Evolutionary conservation across 2,797 vertebrate genomes (phyloP), one percentile per base, ranked within the genome.

Genomic region (Fundulus diaphanus): DNA sequence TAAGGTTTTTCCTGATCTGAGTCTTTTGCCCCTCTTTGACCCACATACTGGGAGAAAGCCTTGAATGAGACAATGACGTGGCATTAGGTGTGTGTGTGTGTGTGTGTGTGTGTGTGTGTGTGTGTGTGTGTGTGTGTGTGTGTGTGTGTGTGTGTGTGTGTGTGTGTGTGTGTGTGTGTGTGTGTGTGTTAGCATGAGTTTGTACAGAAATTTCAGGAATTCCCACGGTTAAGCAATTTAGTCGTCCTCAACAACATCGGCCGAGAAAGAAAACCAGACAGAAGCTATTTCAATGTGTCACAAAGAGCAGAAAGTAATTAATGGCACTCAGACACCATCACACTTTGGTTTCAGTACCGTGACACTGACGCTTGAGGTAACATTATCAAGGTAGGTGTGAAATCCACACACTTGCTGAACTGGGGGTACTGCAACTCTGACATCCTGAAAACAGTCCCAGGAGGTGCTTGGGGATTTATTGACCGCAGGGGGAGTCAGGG

Each of bases 391-490:
- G 54, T 59, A 16, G 0, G 27, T 76, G 29, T 89, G 80, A 87
- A 89, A 78, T 81, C 79, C 46, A 68, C 61, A 72, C 44, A 44
- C 61, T 76, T 75, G 16, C 74, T 2, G 37, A 73, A 65, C 48
- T 40, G 63, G 65, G 49, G 74, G 40, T 48, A 65, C 54, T 74
- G 51, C 42, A 72, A 88, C 79, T 83, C 54, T 82, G 78, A 77
- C 77, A 70, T 73, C 83, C 48, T 65, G 70, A 85, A 89, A 88
- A 85, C 89, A 82, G 69, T 92, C 85, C 85, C 88, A 85, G 82
- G 80, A 83, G 82, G 67, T 78, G 72, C 46, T 65, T 68, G 42
- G 73, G 78, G 85, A 90, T 89, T 92, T 88, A 90, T 88, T 90
- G 85, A 89, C 86, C 88, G 85, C 79, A 85, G 74, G 76, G 66